Evolutionary conservation across 2,113 vertebrate species (phyloP), one percentile per base, ranked within the genome.

Genomic region (Brachypodius melanocephalos): DNA sequence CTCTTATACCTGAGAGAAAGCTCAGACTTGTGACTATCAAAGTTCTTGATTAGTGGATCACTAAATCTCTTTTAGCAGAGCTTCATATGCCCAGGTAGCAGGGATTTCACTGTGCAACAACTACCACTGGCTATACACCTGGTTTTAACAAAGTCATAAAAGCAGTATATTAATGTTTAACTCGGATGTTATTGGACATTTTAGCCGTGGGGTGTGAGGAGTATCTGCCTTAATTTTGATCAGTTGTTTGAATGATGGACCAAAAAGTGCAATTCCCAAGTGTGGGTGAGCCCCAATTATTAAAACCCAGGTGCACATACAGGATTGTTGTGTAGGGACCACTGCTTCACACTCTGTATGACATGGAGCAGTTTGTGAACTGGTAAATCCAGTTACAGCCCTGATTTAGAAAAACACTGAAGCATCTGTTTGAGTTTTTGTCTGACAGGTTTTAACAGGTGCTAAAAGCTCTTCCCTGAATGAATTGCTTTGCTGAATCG

Each of bases 401-500:
- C 63, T 51, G 59, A 86, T 88, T 69, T 76, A 83, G 82, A 40
- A 93, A 90, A 75, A 73, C 54, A 58, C 8, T 26, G 77, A 79
- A 88, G 51, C 79, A 85, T 67, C 55, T 93, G 72, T 68, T 81
- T 51, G 59, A 77, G 51, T 90, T 84, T 82, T 88, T 83, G 40
- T 85, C 49, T 69, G 80, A 54, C 40, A 73, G 72, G 83, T 90
- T 88, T 88, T 80, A 86, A 89, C 67, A 88, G 85, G 90, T 95
- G 67, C 72, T 94, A 34, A 85, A 80, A 88, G 19, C 69, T 80
- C 72, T 88, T 79, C 52, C 55, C 55, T 52, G 68, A 80, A 38
- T 54, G 63, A 91, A 61, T 73, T 77, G 68, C 71, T 88, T 69
- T 88, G 61, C 83, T 88, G 82, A 93, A 84, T 69, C 0, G 0